These are phyloP conservation scores for Drosophila paucipuncta DNA, from an alignment of 2,888 invertebrate genomes.

Conservation along the genomic window DNA sequence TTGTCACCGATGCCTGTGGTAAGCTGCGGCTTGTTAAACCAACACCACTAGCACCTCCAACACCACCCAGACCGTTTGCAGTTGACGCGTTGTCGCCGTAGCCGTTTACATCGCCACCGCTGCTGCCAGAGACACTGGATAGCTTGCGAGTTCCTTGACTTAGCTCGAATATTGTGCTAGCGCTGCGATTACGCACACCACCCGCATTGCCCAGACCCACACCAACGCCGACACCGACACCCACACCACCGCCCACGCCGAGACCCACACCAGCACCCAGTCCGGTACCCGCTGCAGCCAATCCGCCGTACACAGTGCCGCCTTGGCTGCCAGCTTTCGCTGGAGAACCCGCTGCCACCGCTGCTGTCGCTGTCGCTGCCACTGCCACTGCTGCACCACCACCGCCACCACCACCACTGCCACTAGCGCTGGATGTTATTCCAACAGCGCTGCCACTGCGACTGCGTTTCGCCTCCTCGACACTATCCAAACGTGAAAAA, in stretches of 20 bases:
- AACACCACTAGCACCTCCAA: constrained; percentile 14
- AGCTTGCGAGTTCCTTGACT: constrained; percentile 52
- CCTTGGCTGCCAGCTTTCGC: constrained; percentile 75
- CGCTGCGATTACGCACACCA: constrained; percentile 66
- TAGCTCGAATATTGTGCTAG: constrained; percentile 73
- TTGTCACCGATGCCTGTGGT: constrained; percentile 31
- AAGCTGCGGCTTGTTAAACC: constrained; percentile 16
- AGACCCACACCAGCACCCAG: constrained; percentile 34
- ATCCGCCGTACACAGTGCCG: constrained; percentile 39
- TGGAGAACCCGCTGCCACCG: constrained; percentile 72
- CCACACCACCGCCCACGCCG: constrained; percentile 31
- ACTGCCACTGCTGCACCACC: constrained; percentile 61
- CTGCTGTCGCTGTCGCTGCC: constrained; percentile 64
- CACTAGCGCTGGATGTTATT: constrained; percentile 69
- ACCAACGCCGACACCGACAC: constrained; percentile 34
- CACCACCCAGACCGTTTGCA: constrained; percentile 59
- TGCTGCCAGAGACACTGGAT: constrained; percentile 32
- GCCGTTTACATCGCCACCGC: constrained; percentile 63
- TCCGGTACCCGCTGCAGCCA: constrained; percentile 15
- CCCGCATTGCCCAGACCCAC: constrained; percentile 47
- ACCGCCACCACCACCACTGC: constrained; percentile 7
- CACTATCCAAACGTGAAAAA: constrained; percentile 84
- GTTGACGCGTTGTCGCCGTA: constrained; percentile 48
- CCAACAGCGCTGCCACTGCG: constrained; percentile 82
- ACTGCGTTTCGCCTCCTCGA: constrained; percentile 83